Conservation (phyloP, 2,888 invertebrate genomes). For the Hypselothyrea guttata region DNA sequence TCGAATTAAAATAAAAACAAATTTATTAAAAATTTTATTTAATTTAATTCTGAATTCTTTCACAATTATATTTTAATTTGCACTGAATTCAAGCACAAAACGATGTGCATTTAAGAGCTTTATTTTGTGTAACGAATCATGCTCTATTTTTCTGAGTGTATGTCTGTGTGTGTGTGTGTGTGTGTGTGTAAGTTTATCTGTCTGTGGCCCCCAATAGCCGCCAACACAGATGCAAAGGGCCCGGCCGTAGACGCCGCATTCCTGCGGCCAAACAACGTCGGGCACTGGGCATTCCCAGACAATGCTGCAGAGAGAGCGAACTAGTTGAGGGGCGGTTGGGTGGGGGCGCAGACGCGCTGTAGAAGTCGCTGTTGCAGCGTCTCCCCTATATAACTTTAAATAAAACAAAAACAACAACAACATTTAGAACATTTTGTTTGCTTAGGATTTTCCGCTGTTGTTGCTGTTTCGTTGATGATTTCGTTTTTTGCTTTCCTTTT, state of each 20-base stretch:
- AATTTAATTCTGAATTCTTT: no score
- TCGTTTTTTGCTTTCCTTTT: constrained; percentile 33
- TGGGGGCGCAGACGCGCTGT: background rate
- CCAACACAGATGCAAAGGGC: constrained; percentile 23
- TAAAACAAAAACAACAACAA: constrained; percentile 35
- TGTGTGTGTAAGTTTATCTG: constrained; percentile 15
- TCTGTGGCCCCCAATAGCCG: constrained; percentile 10
- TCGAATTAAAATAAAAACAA: no score
- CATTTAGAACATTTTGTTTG: constrained; percentile 39
- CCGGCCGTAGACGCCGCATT: constrained; percentile 47
- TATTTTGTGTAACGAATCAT: no score
- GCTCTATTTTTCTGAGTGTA: background rate
- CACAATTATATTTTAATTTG: no score
- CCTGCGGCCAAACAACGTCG: constrained; percentile 49
- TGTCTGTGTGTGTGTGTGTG: background rate
- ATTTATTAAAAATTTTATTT: no score
- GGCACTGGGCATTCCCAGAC: constrained; percentile 72
- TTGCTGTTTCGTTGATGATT: constrained; percentile 36
- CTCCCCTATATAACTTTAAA: constrained; percentile 59
- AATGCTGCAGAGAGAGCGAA: constrained; percentile 36
- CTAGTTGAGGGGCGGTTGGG: constrained; percentile 12
- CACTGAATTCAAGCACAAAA: no score
- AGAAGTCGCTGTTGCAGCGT: constrained; percentile 10
- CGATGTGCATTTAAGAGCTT: no score
- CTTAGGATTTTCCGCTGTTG: constrained; percentile 40